A percentile compares a stretch with the other conserved stretches of the same genome.
Conservation (phyloP, 1,140 invertebrate species). For the Drosophila kurseongensis region DNA sequence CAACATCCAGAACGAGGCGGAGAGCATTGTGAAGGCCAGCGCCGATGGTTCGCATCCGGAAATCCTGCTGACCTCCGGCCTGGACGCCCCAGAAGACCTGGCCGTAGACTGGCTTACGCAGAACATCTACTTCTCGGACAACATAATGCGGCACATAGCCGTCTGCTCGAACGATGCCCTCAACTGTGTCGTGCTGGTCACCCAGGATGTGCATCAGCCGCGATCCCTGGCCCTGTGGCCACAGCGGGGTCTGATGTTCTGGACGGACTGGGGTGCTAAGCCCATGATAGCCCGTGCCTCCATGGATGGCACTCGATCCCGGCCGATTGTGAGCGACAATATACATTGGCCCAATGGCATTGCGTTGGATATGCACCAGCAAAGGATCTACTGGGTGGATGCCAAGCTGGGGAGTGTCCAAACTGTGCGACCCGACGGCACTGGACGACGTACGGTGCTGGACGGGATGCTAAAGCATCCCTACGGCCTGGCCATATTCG, state of each 20-base stretch:
- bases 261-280: slow-evolving; percentile 92
- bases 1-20: slow-evolving; percentile 87
- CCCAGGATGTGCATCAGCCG: slow-evolving; percentile 86
- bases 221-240: slow-evolving; percentile 88
- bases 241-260: slow-evolving; percentile 90
- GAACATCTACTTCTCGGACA: slow-evolving; percentile 93
- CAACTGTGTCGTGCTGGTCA: slow-evolving; percentile 88
- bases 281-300: slow-evolving; percentile 91
- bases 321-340: slow-evolving; percentile 88
- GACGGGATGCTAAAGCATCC: slow-evolving; percentile 89
- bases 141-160: slow-evolving; percentile 89
- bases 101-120: slow-evolving; percentile 92
- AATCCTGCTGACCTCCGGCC: slow-evolving; percentile 87
- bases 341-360: slow-evolving; percentile 95
- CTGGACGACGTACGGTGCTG: slow-evolving; percentile 87
- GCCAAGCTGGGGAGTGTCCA: slow-evolving; percentile 90
- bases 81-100: slow-evolving; percentile 90
- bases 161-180: slow-evolving; percentile 89
- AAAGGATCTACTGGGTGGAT: slow-evolving; percentile 92
- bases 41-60: slow-evolving; percentile 86
- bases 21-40: slow-evolving; percentile 87
- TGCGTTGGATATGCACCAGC: slow-evolving; percentile 93
- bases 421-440: slow-evolving; percentile 91
- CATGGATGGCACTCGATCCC: slow-evolving; percentile 91
- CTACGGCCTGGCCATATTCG: slow-evolving; percentile 93